A percentile compares a stretch with the other conserved stretches of the same genome.
Evolutionary conservation across 2,797 vertebrate species (phyloP).

Genomic region (Bufotes viridis): DNA sequence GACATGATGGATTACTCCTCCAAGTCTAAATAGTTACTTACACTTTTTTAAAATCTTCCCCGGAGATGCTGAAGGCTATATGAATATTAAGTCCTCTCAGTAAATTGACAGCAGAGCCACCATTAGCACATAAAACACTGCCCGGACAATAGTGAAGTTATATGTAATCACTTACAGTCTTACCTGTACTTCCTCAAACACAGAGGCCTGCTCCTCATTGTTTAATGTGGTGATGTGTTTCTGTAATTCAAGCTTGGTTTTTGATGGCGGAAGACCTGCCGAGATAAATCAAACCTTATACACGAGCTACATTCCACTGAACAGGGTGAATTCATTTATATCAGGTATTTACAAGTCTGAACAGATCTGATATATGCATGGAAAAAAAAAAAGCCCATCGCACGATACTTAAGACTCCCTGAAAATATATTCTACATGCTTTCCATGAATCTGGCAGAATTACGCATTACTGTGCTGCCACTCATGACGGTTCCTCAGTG

Average conservation of each 20-base stretch:
- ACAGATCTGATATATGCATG: constrained; percentile 1
- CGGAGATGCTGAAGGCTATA: too few relatives aligned
- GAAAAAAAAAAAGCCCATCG: not conserved
- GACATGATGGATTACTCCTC: too few relatives aligned
- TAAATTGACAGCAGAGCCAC: too few relatives aligned
- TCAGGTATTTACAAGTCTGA: not conserved
- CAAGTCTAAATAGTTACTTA: too few relatives aligned
- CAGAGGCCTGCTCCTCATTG: constrained; percentile 87
- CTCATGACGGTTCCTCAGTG: not conserved
- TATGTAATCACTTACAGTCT: constrained; percentile 28
- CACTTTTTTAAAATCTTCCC: too few relatives aligned
- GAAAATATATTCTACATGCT: not conserved
- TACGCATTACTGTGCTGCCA: not conserved
- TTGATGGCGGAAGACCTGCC: constrained; percentile 87
- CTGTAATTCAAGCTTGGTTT: constrained; percentile 93
- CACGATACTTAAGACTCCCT: not conserved
- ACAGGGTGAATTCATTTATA: not conserved
- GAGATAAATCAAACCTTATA: not conserved
- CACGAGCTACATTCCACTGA: not conserved
- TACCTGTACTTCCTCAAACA: constrained; percentile 95
- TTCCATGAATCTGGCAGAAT: not conserved
- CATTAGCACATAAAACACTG: not conserved
- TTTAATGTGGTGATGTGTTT: constrained; percentile 89
- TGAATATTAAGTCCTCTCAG: too few relatives aligned
- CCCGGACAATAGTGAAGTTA: not conserved